Evolutionary conservation across 2,113 vertebrate species (phyloP).

Genomic region (Spermophilus dauricus): DNA sequence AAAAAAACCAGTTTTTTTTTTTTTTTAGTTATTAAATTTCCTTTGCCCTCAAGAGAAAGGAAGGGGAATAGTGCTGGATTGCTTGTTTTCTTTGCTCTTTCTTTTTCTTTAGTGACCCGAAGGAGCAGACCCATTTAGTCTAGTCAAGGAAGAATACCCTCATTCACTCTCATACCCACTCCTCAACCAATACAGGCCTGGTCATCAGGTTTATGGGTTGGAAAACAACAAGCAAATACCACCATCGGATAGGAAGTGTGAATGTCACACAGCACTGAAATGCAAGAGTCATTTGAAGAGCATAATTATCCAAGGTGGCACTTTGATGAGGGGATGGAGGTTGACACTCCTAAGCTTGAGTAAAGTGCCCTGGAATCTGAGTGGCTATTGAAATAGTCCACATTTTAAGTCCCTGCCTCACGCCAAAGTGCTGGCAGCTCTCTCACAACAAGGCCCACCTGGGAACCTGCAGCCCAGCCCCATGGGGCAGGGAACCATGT

Average conservation of each 20-base stretch:
- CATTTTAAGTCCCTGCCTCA: constrained; percentile 72
- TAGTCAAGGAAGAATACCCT: background rate
- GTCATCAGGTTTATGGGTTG: background rate
- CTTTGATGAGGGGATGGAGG: constrained; percentile 48
- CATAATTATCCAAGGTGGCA: constrained; percentile 66
- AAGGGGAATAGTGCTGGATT: background rate
- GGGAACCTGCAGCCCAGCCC: constrained; percentile 55
- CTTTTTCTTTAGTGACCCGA: background rate
- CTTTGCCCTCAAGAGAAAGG: background rate
- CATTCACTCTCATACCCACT: background rate
- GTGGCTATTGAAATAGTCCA: constrained; percentile 65
- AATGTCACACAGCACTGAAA: constrained; percentile 15
- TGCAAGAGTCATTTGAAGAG: constrained; percentile 44
- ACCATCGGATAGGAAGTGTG: constrained; percentile 3
- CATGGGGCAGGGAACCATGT: background rate
- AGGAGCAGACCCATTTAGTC: background rate
- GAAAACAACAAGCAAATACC: constrained; percentile 19
- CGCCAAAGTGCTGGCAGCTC: constrained; percentile 46
- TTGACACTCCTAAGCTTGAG: constrained; percentile 77
- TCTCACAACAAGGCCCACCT: constrained; percentile 61
- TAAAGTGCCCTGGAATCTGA: constrained; percentile 78
- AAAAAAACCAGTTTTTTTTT: background rate
- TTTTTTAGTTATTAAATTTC: background rate
- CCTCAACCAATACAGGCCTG: background rate
- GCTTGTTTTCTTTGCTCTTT: background rate